These are phyloP conservation scores for Abramis brama DNA, from an alignment of 2,113 vertebrate species.

Conservation along the genomic window DNA sequence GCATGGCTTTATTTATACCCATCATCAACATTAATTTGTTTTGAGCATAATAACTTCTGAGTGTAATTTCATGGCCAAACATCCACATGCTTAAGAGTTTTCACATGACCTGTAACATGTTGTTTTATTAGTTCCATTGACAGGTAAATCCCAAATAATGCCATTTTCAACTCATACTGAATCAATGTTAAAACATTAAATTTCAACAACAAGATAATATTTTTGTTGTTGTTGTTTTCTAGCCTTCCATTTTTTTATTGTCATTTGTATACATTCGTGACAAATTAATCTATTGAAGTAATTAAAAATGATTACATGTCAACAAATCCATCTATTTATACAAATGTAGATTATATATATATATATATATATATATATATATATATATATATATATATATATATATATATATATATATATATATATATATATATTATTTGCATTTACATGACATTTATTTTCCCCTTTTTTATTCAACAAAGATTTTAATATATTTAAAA, in stretches of 20 bases:
- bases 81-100: too few relatives aligned
- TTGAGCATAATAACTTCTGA: background rate
- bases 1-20: conserved; percentile 14
- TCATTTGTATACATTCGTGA: background rate
- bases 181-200: background rate
- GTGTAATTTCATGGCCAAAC: conserved; percentile 13
- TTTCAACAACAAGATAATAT: background rate
- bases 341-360: too few relatives aligned
- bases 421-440: too few relatives aligned
- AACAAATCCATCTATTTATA: background rate
- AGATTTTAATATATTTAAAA: background rate
- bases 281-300: background rate
- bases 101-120: background rate
- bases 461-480: too few relatives aligned
- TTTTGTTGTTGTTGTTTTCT: background rate
- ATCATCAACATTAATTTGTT: conserved; percentile 26
- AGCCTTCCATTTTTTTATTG: background rate
- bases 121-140: background rate
- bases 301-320: background rate
- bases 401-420: background rate
- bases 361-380: too few relatives aligned
- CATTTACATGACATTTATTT: too few relatives aligned
- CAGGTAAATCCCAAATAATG: conserved; percentile 7
- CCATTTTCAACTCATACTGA: background rate
- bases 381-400: too few relatives aligned